Percentiles rank a stretch among this genome's conserved stretches.
Conservation (phyloP, 2,113 vertebrate genomes). For the Entomyzon cyanotis region DNA sequence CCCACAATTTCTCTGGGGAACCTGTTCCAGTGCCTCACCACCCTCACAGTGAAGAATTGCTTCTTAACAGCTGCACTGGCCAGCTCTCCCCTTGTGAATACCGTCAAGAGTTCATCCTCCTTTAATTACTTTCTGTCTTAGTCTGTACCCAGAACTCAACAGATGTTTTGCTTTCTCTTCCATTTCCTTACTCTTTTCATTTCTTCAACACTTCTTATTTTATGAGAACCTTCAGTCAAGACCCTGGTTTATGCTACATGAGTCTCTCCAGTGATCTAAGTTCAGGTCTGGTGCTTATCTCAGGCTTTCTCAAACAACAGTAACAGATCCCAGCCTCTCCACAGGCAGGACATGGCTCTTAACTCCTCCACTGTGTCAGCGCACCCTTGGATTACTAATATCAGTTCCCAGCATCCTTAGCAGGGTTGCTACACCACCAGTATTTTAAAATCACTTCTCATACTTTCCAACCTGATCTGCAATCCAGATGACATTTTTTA, state of each 20-base stretch:
- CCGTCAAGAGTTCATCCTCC: neutral
- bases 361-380: neutral
- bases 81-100: neutral
- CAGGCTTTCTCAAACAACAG: neutral
- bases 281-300: neutral
- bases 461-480: neutral
- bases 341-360: neutral
- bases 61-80: neutral
- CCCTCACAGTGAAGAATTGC: neutral
- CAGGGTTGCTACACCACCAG: neutral
- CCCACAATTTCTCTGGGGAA: neutral
- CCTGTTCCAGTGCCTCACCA: neutral
- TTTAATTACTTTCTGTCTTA: neutral
- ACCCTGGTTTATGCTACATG: neutral
- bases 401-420: neutral
- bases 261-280: neutral
- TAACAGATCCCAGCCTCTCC: neutral
- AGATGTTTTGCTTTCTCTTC: neutral
- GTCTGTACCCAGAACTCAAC: neutral
- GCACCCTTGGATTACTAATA: neutral
- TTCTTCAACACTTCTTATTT: neutral
- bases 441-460: neutral
- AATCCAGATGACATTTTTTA: neutral
- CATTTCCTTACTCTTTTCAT: neutral
- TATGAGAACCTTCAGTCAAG: neutral